Evolutionary conservation across 2,797 vertebrate species (phyloP), one percentile per base, ranked within the genome.

Genomic region (Anguilla megastoma): DNA sequence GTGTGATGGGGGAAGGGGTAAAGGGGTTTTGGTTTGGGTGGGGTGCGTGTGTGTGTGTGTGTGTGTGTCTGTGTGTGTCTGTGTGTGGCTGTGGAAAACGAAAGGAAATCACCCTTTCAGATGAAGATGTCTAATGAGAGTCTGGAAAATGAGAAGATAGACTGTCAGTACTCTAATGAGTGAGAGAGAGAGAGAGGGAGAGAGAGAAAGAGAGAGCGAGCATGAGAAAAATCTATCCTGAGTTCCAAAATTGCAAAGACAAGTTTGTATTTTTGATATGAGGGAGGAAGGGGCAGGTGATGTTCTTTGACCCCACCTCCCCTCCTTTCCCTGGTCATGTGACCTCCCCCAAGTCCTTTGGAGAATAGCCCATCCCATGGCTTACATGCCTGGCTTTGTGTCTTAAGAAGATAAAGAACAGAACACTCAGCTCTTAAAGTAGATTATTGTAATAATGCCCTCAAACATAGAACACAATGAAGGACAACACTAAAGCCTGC

Each of bases 361-460:
- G 71, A 74, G 27, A 36, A 36, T 74, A 16, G 33, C 9, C 27
- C 33, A 16, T 12, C 71, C 76, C 7, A 24, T 21, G 36, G 79
- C 41, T 48, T n/a, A 82, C 79, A 48, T 6, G 45, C 74, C 74
- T 18, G 66, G 86, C 84, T 89, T 89, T 76, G 82, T 86, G 69
- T 86, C 80, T 83, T 89, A 87, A 90, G 88, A 88, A 87, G 89
- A 91, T 89, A 86, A 90, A 90, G 85, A 76, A 50, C 21, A 89
- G 69, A 83, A 69, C 69, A 66, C 79, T 82, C 18, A 82, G 79
- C 79, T 82, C 41, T 82, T 48, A 82, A 82, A 50, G 79, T 48
- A 82, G 79, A 82, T 82, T 82, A 82, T n/a, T 82, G 79, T 82
- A 50, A 82, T 76, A 41, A 76, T 82, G 41, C 79, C 79, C 79